Conservation (phyloP, 2,888 invertebrate species). For the Orthonychiurus folsomi region DNA sequence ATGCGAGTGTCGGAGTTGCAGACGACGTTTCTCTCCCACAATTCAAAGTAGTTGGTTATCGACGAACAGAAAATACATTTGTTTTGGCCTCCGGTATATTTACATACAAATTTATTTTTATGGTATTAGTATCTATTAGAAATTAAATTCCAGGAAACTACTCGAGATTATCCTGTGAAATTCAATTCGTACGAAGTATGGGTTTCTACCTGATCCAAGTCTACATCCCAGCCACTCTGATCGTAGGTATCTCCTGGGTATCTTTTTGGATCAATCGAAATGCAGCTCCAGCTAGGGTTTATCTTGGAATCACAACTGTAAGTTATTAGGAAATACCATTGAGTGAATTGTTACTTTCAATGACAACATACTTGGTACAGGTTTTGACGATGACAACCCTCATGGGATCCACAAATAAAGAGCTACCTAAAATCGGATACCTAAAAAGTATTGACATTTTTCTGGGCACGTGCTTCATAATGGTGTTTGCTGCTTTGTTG, state of each 20-base stretch:
- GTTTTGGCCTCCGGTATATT: not conserved
- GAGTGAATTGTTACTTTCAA: no score
- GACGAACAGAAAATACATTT: not conserved
- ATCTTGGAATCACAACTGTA: conserved; percentile 83
- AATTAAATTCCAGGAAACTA: conserved; percentile 70
- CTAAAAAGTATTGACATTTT: conserved; percentile 96
- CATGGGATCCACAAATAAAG: conserved; percentile 91
- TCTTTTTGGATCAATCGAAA: conserved; percentile 86
- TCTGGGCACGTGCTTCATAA: conserved; percentile 94
- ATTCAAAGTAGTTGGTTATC: conserved; percentile 93
- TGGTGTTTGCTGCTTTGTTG: conserved; percentile 94
- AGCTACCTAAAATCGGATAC: conserved; percentile 94
- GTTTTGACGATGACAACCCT: conserved; percentile 93
- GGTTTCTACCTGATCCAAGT: conserved; percentile 97
- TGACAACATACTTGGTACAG: no score
- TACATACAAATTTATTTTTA: no score
- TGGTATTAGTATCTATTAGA: no score
- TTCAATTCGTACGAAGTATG: conserved; percentile 96
- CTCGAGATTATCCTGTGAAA: conserved; percentile 88
- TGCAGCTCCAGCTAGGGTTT: conserved; percentile 81
- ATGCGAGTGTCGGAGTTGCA: conserved; percentile 88
- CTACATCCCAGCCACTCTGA: conserved; percentile 86
- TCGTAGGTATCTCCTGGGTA: conserved; percentile 95
- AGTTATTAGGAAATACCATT: not conserved
- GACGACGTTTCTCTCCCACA: conserved; percentile 92